Evolutionary conservation across 2,888 invertebrate genomes (phyloP), one percentile per base, ranked within the genome.

Genomic region (Agrotis segetum): DNA sequence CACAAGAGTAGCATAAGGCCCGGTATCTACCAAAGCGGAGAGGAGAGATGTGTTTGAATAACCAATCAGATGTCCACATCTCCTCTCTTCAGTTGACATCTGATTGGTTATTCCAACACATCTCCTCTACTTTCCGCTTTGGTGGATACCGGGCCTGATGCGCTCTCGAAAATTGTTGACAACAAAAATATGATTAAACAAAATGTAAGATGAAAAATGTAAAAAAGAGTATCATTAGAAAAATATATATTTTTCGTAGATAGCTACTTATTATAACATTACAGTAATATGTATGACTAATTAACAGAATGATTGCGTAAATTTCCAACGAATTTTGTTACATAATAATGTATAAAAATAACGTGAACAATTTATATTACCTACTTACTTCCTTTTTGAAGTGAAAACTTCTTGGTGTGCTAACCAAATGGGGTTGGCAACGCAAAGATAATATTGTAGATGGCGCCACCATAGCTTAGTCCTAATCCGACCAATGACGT

Each of bases 161-260:
- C 17, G 16, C n/a, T 19, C 40, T n/a, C 21, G 9, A 44, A 24
- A 69, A 69, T 40, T 14, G 3, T 17, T 11, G 9, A 40, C 9
- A 40, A 11, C 9, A 40, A 40, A 40, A 40, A 40, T 40, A 11
- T 40, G 40, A 69, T 19, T 44, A 17, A 24, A 67, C 21, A 67
- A 50, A 13, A 50, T 2, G 13, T 24, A 11, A n/a, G n/a, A n/a
- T n/a, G n/a, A n/a, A n/a, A n/a, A 44, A 44, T 17, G 29, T 50
- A 71, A 69, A 67, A 34, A 56, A n/a, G 34, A 69, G n/a, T 34
- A 13, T 56, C 21, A 47, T 47, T 24, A 21, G 21, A 56, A 69
- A 71, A 29, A 47, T 69, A 71, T 69, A 71, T 69, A 71, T 40
- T 58, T 68, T 46, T 69, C 14, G 34, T 47, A 71, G 68, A 19